Evolutionary conservation across 1,140 invertebrate species (phyloP), one percentile per base, ranked within the genome.

Genomic region (Tetramorium alpestre): DNA sequence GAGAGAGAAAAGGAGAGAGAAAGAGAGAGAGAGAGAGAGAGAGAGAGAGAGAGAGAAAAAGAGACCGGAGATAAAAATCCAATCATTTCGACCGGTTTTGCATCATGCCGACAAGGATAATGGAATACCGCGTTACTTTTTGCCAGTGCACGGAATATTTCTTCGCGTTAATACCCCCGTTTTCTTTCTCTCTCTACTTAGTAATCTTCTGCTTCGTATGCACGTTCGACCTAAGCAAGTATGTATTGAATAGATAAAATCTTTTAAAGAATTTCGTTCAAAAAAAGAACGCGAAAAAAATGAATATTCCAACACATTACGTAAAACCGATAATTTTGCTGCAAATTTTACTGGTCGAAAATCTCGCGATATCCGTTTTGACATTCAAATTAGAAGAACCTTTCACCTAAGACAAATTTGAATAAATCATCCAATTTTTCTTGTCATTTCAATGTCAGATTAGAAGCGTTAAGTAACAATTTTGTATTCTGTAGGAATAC

Each of bases 21-120:
- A 4, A 56, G 51, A 72, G 44, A 85, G 44, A 65, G 67, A 69
- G 28, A 76, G 54, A 84, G 80, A 70, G 18, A n/a, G 51, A 13
- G 18, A n/a, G 60, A n/a, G n/a, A 77, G 56, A 28, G 6, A 56
- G 51, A 72, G 44, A 85, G 44, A 65, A 67, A 88, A 73, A 88
- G 73, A 88, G 92, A 92, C 86, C 91, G 64, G 75, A 92, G 91
- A 94, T 94, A 94, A 94, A 94, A 94, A 94, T 94, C 93, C 93
- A 94, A 94, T 94, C 93, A 93, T 94, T 94, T 94, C 93, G 93
- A 93, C 93, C 93, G 94, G 92, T 94, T 94, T 94, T 93, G 93
- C 92, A 92, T 94, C 92, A 90, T 69, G 85, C 92, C 89, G 91
- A 92, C 92, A 91, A 94, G 93, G 91, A 94, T 94, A 94, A 94